These are phyloP conservation scores for Caenorhabditis wallacei DNA, from an alignment of 2,888 invertebrate genomes.

Conservation along the genomic window DNA sequence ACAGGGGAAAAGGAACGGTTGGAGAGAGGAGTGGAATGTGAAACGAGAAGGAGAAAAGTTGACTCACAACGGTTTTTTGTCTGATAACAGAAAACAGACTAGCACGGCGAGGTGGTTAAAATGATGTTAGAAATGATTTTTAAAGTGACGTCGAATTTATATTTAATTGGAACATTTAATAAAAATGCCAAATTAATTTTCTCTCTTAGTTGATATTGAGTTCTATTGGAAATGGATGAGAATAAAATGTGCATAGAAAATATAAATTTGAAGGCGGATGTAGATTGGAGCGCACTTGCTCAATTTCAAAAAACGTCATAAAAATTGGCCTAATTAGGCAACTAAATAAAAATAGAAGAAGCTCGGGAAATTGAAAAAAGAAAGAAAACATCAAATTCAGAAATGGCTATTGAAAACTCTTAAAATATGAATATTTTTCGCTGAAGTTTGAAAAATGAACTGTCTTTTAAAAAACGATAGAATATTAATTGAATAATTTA, in stretches of 20 bases:
- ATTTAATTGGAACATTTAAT: not conserved
- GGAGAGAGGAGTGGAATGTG: slow-evolving; percentile 22
- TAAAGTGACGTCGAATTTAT: slow-evolving; percentile 11
- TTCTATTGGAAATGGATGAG: too few relatives aligned
- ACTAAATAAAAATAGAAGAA: too few relatives aligned
- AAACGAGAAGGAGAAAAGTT: slow-evolving; percentile 17
- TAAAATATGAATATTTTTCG: too few relatives aligned
- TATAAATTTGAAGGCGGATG: not conserved
- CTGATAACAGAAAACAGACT: slow-evolving; percentile 39
- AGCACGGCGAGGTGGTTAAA: slow-evolving; percentile 19
- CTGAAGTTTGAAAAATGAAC: too few relatives aligned
- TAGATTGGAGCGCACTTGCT: slow-evolving; percentile 42
- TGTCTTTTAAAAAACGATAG: too few relatives aligned
- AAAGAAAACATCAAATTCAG: too few relatives aligned
- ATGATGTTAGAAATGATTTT: not conserved
- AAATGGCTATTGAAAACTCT: too few relatives aligned
- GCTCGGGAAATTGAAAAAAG: too few relatives aligned
- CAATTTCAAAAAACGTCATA: not conserved
- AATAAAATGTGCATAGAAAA: not conserved
- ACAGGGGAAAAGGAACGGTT: slow-evolving; percentile 24
- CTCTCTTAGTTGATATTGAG: too few relatives aligned
- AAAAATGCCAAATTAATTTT: too few relatives aligned
- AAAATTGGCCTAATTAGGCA: too few relatives aligned
- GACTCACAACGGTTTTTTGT: slow-evolving; percentile 34
- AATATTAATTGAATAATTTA: too few relatives aligned